These are phyloP conservation scores for Chionoecetes opilio DNA, from an alignment of 1,140 invertebrate species.

Conservation along the genomic window DNA sequence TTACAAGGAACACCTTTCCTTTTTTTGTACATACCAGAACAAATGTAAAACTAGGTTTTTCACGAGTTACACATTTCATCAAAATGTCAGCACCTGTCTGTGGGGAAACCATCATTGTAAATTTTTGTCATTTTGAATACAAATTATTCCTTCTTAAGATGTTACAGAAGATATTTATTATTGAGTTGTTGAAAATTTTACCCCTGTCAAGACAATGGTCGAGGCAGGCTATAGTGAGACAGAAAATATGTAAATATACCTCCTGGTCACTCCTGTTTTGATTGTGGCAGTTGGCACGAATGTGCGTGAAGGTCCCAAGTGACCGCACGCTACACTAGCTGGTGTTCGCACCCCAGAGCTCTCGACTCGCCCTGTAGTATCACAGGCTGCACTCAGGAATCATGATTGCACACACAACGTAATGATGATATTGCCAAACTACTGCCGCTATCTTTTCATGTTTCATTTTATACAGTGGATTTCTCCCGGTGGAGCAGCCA, in stretches of 20 bases:
- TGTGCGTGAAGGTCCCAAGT: constrained; percentile 52
- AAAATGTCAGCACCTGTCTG: constrained; percentile 67
- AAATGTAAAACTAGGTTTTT: constrained; percentile 76
- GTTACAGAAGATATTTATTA: constrained; percentile 36
- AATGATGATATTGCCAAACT: not conserved
- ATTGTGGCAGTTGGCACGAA: constrained; percentile 61
- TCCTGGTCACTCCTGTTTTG: constrained; percentile 62
- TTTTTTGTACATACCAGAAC: constrained; percentile 75
- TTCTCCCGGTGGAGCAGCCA: constrained; percentile 4
- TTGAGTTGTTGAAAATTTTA: constrained; percentile 49
- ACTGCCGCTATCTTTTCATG: not conserved
- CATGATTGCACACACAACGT: constrained; percentile 19
- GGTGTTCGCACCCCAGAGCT: constrained; percentile 3
- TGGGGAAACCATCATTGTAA: constrained; percentile 64
- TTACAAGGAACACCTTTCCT: constrained; percentile 68
- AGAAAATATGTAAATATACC: constrained; percentile 68
- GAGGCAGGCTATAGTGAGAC: constrained; percentile 59
- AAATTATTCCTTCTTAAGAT: constrained; percentile 38
- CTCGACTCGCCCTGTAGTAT: constrained; percentile 25
- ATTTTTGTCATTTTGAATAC: constrained; percentile 65
- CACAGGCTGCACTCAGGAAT: constrained; percentile 25
- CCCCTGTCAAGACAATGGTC: not conserved
- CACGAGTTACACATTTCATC: constrained; percentile 67
- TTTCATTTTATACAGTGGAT: constrained; percentile 1
- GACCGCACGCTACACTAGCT: constrained; percentile 12